phyloP scores from a whole-genome alignment of 2,797 vertebrate species.

The Smutsia gigantea region DNA sequence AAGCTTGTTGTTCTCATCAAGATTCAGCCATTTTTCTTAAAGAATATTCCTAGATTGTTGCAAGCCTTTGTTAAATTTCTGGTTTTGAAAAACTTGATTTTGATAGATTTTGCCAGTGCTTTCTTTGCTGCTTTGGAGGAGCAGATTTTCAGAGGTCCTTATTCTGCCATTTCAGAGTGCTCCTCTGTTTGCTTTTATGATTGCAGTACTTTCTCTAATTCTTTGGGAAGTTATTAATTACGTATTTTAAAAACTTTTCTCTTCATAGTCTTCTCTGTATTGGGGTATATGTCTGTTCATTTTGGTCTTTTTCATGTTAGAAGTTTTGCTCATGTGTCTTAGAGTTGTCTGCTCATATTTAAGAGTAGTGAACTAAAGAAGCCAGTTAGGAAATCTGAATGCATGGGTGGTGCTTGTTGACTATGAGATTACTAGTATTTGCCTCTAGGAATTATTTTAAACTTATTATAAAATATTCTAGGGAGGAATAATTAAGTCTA shows the following conservation, averaged over 20 bases:
- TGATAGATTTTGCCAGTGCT: background rate
- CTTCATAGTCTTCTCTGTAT: background rate
- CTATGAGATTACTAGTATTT: background rate
- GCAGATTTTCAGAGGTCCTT: background rate
- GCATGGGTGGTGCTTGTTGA: background rate
- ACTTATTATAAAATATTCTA: background rate
- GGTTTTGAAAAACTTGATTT: background rate
- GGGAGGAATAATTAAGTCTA: background rate
- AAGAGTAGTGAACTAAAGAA: background rate
- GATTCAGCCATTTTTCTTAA: background rate
- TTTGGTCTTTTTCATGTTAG: background rate
- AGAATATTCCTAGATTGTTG: background rate
- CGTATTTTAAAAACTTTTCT: background rate
- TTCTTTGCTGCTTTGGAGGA: background rate
- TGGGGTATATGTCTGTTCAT: background rate
- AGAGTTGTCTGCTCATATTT: background rate
- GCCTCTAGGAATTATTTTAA: slow-evolving; percentile 46
- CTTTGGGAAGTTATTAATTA: background rate
- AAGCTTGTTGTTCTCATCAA: background rate
- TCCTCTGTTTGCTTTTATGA: background rate
- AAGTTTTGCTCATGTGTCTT: background rate
- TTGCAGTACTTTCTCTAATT: background rate
- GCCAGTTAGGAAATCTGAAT: background rate
- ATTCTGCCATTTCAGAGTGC: background rate
- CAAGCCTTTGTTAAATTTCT: slow-evolving; percentile 4